Percentiles rank a stretch among this genome's conserved stretches.
Conservation (phyloP, 1,140 invertebrate species). For the Apis mellifera region Amel_HAv3.1 CM009941.2:15068001-15068500, state of each 20-base stretch:
- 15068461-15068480: background rate
- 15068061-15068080: background rate
- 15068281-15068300: background rate
- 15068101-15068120: background rate
- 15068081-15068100: background rate
- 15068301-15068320: background rate
- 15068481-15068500: background rate
- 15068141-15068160: too few relatives aligned
- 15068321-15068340: too few relatives aligned
- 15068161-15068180: background rate
- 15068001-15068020: constrained; percentile 16
- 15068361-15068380: background rate
- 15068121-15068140: background rate
- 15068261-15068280: background rate
- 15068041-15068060: background rate
- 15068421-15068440: background rate
- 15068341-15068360: background rate
- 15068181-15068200: background rate
- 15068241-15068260: constrained; percentile 8
- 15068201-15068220: background rate
- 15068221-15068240: constrained; percentile 26
- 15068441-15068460: background rate
- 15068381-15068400: background rate
- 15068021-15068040: constrained; percentile 11
- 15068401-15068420: background rate